phyloP scores from a whole-genome alignment of 2,888 invertebrate species.

The Apoda limacodes region DNA sequence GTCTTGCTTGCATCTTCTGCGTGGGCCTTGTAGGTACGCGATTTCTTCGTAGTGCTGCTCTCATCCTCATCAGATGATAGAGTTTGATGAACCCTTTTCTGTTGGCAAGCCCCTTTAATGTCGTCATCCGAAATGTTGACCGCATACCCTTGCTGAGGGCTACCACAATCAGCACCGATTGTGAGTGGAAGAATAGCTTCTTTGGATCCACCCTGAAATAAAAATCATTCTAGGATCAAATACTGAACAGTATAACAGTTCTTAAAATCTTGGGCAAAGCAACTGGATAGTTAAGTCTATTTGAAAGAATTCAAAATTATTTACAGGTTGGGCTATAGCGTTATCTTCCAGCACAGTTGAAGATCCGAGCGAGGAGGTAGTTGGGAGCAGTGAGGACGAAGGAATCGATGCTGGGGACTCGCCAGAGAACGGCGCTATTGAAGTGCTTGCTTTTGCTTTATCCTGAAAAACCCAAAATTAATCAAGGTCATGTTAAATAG shows the following conservation, averaged over 20 bases:
- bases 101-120: too few species aligned
- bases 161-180: too few species aligned
- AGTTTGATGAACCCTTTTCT: too few species aligned
- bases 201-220: too few species aligned
- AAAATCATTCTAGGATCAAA: constrained; percentile 8
- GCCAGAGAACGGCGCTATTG: constrained; percentile 5
- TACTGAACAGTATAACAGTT: constrained; percentile 7
- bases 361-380: constrained; percentile 6
- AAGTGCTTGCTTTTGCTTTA: constrained; percentile 7
- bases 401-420: constrained; percentile 7
- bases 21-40: too few species aligned
- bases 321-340: constrained; percentile 7
- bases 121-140: too few species aligned
- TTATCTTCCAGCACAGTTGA: constrained; percentile 6
- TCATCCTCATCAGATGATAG: too few species aligned
- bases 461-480: constrained; percentile 7
- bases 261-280: constrained; percentile 5
- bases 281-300: constrained; percentile 6
- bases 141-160: too few species aligned
- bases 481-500: constrained; percentile 7
- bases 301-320: constrained; percentile 7
- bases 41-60: too few species aligned
- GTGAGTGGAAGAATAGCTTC: too few species aligned
- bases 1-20: too few species aligned
- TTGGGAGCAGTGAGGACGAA: constrained; percentile 7